Percentiles rank a stretch among this genome's conserved stretches.
These are phyloP conservation scores for Rhodeus uyekii DNA, from an alignment of 2,797 vertebrate genomes.

Conservation along the genomic window DNA sequence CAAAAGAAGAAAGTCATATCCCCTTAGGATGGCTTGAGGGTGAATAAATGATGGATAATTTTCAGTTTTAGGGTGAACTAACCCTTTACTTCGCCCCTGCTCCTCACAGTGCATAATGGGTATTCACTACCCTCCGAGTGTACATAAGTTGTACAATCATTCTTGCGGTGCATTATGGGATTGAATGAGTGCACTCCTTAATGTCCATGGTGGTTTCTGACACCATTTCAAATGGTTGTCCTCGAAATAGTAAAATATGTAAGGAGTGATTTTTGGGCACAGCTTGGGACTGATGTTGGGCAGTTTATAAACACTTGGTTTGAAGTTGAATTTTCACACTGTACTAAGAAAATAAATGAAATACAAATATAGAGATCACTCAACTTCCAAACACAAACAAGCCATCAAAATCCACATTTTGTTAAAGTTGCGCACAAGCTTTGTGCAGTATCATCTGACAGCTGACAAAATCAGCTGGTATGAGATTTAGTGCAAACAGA, in stretches of 20 bases:
- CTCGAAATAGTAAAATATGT: background rate
- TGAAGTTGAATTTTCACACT: background rate
- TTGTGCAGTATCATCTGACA: background rate
- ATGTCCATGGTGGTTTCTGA: background rate
- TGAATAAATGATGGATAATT: too few species aligned
- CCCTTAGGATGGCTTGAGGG: too few species aligned
- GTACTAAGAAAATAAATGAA: background rate
- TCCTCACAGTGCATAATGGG: background rate
- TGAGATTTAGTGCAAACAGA: background rate
- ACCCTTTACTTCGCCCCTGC: too few species aligned
- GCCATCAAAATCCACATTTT: background rate
- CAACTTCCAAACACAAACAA: conserved; percentile 3
- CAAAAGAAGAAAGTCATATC: too few species aligned
- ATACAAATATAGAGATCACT: background rate
- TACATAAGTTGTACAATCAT: background rate
- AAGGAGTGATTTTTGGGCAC: background rate
- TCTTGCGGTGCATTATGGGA: background rate
- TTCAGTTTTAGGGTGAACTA: too few species aligned
- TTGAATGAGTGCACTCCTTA: background rate
- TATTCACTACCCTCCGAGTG: background rate
- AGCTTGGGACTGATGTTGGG: background rate
- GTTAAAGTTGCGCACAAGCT: background rate
- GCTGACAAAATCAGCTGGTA: background rate
- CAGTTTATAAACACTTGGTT: background rate
- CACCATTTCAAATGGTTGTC: background rate